phyloP scores from a whole-genome alignment of 2,113 vertebrate species.

The Rafetus swinhoei region DNA sequence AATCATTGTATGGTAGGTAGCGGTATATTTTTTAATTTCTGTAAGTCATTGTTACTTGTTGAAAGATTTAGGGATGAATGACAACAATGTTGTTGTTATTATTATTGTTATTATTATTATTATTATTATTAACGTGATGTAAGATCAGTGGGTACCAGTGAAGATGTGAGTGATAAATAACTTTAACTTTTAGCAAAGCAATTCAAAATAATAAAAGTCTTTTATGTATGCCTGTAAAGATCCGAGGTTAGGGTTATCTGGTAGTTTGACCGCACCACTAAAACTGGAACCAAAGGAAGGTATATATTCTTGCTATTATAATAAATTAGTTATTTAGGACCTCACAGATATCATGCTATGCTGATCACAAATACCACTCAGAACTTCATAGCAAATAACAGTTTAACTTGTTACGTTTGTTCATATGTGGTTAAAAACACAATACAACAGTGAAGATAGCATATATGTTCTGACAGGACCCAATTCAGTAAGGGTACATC shows the following conservation, averaged over 20 bases:
- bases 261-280: not conserved
- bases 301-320: not conserved
- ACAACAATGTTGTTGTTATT: constrained; percentile 70
- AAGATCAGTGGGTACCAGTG: constrained; percentile 48
- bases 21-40: constrained; percentile 40
- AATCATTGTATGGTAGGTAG: constrained; percentile 21
- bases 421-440: too few species aligned
- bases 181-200: constrained; percentile 8
- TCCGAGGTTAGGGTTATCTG: not conserved
- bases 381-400: not conserved
- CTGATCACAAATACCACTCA: not conserved
- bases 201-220: not conserved
- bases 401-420: not conserved
- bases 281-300: not conserved
- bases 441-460: not conserved
- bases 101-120: constrained; percentile 1
- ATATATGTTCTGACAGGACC: not conserved
- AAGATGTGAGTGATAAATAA: constrained; percentile 41
- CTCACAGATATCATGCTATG: accelerated
- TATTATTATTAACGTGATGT: constrained; percentile 22
- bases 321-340: not conserved
- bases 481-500: not conserved
- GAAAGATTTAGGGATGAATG: constrained; percentile 65
- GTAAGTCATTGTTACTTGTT: constrained; percentile 55
- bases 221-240: not conserved